These are phyloP conservation scores for Lagria hirta DNA, from an alignment of 2,888 invertebrate genomes.

Conservation along the genomic window DNA sequence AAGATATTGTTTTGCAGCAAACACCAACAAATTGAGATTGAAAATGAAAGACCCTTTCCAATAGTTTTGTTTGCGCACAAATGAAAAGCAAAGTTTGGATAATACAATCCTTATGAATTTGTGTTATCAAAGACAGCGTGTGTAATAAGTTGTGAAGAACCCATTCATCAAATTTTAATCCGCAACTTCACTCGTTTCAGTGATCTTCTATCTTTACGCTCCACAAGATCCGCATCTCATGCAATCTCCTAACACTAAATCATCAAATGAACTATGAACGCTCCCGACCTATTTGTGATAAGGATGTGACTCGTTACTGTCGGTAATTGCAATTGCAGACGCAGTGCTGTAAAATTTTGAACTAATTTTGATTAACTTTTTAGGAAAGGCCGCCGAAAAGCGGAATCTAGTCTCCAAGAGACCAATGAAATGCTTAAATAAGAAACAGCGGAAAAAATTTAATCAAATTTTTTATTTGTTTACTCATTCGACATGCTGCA, in stretches of 20 bases:
- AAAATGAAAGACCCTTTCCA: too few species aligned
- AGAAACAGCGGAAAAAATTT: too few species aligned
- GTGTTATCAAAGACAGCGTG: constrained; percentile 24
- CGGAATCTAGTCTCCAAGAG: too few species aligned
- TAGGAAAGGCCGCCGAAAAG: too few species aligned
- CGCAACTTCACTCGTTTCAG: constrained; percentile 29
- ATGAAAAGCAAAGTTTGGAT: too few species aligned
- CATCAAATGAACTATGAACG: constrained; percentile 30
- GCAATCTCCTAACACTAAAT: constrained; percentile 28
- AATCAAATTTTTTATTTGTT: too few species aligned
- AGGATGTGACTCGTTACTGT: constrained; percentile 26
- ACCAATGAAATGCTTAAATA: too few species aligned
- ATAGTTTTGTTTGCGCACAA: too few species aligned
- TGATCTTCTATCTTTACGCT: constrained; percentile 30
- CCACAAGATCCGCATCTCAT: constrained; percentile 26
- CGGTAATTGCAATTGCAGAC: constrained; percentile 26
- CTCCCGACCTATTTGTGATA: constrained; percentile 20
- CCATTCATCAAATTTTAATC: constrained; percentile 33
- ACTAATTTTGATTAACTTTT: constrained; percentile 18
- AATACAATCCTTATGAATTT: constrained; percentile 23
- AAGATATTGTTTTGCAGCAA: too few species aligned
- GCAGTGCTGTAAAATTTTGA: constrained; percentile 21
- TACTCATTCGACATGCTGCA: too few species aligned
- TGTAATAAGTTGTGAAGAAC: constrained; percentile 29
- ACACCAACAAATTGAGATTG: too few species aligned